Evolutionary conservation across 1,140 invertebrate species (phyloP).

Genomic region (Andrena cerasifolii): DNA sequence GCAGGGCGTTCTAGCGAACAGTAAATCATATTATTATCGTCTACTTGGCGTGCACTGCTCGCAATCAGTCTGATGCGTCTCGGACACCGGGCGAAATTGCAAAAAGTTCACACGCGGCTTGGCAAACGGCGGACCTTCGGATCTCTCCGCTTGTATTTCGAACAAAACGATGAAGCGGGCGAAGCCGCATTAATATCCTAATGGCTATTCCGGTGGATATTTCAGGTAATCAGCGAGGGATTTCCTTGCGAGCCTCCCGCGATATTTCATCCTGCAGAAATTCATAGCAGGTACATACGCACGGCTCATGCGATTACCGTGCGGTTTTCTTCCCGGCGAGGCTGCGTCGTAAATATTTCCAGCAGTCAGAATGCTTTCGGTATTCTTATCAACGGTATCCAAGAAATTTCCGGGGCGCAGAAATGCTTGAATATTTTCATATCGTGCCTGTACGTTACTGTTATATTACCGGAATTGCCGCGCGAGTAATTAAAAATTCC

Average conservation of each 20-base stretch:
- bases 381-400: background rate
- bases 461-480: background rate
- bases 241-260: background rate
- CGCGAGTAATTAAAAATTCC: conserved; percentile 37
- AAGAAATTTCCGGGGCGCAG: too few relatives aligned
- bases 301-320: background rate
- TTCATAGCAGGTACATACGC: background rate
- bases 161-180: conserved; percentile 24
- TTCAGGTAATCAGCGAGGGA: conserved; percentile 18
- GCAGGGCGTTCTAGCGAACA: background rate
- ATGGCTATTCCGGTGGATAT: conserved; percentile 41
- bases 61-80: conserved; percentile 54
- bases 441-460: background rate
- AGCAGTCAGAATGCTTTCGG: too few relatives aligned
- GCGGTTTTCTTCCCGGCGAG: background rate
- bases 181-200: conserved; percentile 56
- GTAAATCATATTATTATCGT: conserved; percentile 2
- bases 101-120: conserved; percentile 53
- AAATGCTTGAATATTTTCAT: background rate
- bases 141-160: background rate
- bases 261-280: background rate
- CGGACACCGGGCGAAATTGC: conserved; percentile 7
- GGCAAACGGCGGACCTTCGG: conserved; percentile 37
- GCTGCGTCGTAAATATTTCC: background rate
- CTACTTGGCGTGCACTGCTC: background rate